Evolutionary conservation across 37 sponge, comb jelly and placozoan genomes (phyloP), one percentile per base, ranked within the genome.

Genomic region (Mnemiopsis leidyi): DNA sequence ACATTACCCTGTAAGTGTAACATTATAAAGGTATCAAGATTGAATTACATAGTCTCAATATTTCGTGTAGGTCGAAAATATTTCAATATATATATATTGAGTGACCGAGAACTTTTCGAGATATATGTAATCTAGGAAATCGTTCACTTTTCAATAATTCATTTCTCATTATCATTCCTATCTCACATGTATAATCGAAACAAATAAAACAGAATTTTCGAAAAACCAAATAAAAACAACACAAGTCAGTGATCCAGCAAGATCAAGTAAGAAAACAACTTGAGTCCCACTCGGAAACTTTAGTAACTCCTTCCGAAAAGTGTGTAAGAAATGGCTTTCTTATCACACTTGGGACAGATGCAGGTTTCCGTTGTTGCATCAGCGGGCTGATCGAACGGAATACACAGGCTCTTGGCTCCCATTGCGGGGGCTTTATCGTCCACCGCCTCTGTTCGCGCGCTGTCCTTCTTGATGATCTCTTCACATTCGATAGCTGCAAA

Each of bases 271-370:
- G 36, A 34, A 83, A 83, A 83, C 24, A 36, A 69, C 40, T 21
- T 21, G 25, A 93, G 75, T 93, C 25, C 30, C 9, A 67, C 30
- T 5, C 32, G 3, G 20, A 82, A 85, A 38, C 69, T 76, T 69
- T 94, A 99, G 94, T 99, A 99, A 85, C 97, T 97, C 39, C 99
- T 38, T 73, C 99, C 99, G 94, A 99, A 99, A 39, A 99, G 94
- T 0, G 99, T 99, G 92, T 96, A 97, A 38, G 33, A 94, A 69
- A 95, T 95, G 28, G 96, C 96, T 38, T 32, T 23, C 0, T 94
- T 94, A 28, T 75, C 69, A 76, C 99, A 97, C 36, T 93, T 92
- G 0, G 95, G 96, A 18, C 93, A 92, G 36, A 99, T 75, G 93
- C 99, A 99, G 61, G 33, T 71, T 24, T 92, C 69, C 0, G 85